These are phyloP conservation scores for Otolemur crassicaudatus DNA, from an alignment of 2,797 vertebrate genomes.

Conservation along the genomic window DNA sequence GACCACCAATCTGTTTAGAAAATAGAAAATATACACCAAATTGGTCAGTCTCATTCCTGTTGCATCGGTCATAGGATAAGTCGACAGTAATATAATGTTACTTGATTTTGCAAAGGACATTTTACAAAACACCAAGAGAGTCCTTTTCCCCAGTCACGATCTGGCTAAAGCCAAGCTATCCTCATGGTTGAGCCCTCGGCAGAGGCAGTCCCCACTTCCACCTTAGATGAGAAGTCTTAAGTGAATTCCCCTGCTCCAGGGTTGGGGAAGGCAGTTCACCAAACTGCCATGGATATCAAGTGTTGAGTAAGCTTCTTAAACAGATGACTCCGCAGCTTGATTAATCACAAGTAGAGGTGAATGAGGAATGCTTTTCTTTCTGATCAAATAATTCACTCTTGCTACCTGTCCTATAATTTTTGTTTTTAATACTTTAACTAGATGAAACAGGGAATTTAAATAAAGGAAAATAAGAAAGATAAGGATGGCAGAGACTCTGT, in stretches of 20 bases:
- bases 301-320: neutral
- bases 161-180: neutral
- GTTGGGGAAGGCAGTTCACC: neutral
- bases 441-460: neutral
- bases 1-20: neutral
- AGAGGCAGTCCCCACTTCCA: neutral
- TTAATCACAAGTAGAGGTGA: neutral
- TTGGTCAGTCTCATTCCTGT: neutral
- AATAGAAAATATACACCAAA: neutral
- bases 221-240: neutral
- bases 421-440: neutral
- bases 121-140: neutral
- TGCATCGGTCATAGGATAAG: neutral
- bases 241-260: fast-evolving
- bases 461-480: neutral
- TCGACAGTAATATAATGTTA: neutral
- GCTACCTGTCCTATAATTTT: no score
- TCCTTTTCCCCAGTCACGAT: neutral
- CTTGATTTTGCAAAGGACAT: neutral
- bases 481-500: neutral
- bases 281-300: neutral
- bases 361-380: fast-evolving
- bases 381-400: neutral
- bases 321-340: no score
- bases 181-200: fast-evolving